These are phyloP conservation scores for Atherix ibis DNA, from an alignment of 2,888 invertebrate genomes.

Conservation along the genomic window DNA sequence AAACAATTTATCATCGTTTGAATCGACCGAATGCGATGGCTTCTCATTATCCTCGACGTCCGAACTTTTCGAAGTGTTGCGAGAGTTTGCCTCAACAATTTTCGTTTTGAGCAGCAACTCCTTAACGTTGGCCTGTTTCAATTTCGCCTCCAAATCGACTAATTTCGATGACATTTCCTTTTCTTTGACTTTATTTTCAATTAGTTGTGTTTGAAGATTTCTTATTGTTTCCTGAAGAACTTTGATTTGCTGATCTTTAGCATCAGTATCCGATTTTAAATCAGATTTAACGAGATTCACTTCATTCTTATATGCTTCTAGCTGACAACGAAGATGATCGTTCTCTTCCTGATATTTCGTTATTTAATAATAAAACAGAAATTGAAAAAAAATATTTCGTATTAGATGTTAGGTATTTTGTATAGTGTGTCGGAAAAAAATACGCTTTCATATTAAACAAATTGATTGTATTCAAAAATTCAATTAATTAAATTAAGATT, in stretches of 20 bases:
- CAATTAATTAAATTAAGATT: no score
- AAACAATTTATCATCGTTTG: no score
- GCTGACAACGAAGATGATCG: slow-evolving; percentile 73
- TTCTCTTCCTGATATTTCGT: slow-evolving; percentile 64
- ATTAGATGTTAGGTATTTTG: no score
- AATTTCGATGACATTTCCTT: slow-evolving; percentile 26
- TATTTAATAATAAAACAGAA: slow-evolving; percentile 3
- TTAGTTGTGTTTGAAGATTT: slow-evolving; percentile 30
- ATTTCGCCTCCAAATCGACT: slow-evolving; percentile 25
- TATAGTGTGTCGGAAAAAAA: no score
- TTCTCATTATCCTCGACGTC: no score
- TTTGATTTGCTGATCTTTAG: slow-evolving; percentile 73
- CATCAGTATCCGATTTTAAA: slow-evolving; percentile 57
- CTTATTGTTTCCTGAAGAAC: slow-evolving; percentile 33
- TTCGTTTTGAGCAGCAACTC: slow-evolving; percentile 31
- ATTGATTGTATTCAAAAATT: no score
- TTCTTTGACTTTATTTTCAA: slow-evolving; percentile 29
- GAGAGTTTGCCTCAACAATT: slow-evolving; percentile 20
- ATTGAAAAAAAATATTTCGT: no score
- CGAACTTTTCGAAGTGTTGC: no score
- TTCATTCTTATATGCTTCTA: slow-evolving; percentile 90
- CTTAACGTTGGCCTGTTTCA: slow-evolving; percentile 30
- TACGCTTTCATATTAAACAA: no score
- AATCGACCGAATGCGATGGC: no score
- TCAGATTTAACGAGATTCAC: slow-evolving; percentile 75